Evolutionary conservation across 1,140 invertebrate genomes (phyloP), one percentile per base, ranked within the genome.

Genomic region (Frieseomelitta varia): DNA sequence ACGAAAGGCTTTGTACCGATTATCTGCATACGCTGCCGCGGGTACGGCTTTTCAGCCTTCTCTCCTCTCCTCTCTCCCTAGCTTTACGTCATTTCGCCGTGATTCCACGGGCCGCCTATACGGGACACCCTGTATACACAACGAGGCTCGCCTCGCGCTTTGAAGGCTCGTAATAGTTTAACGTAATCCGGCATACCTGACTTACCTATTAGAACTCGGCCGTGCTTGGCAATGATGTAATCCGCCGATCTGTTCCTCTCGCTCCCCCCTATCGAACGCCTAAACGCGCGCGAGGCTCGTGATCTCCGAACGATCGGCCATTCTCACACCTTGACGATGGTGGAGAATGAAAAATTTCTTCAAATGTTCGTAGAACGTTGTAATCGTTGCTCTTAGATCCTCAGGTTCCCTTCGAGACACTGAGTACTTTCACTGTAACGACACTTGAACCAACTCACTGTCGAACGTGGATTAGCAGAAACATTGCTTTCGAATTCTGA

Each of bases 1-100:
- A 92, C 91, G 92, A 92, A 93, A 92, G 92, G 92, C 93, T 93
- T 93, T 93, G 93, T 93, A 91, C 93, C 92, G 93, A 93, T 93
- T 93, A 93, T 93, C 93, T 93, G 92, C 93, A 93, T 93, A 93
- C 88, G 89, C 85, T 87, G 89, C 81, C 82, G 87, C 90, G 86
- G 85, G 86, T 87, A 90, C 86, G 85, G 93, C 92, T 92, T 92
- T 92, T 91, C 91, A 93, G 87, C 86, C 84, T 87, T 39, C 67
- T 53, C 81, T 80, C 83, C 87, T 84, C 82, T 83, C 84, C 61
- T 30, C 72, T 30, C 72, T 84, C 21, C 34, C 77, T 14, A 27
- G 78, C 27, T 68, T 69, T 11, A 51, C 78, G 77, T 81, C 72
- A 69, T 85, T 85, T 67, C 77, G 78, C 55, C 84, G 79, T 61